Conservation (phyloP, 2,113 vertebrate genomes). For the Nansenia antarctica region DNA sequence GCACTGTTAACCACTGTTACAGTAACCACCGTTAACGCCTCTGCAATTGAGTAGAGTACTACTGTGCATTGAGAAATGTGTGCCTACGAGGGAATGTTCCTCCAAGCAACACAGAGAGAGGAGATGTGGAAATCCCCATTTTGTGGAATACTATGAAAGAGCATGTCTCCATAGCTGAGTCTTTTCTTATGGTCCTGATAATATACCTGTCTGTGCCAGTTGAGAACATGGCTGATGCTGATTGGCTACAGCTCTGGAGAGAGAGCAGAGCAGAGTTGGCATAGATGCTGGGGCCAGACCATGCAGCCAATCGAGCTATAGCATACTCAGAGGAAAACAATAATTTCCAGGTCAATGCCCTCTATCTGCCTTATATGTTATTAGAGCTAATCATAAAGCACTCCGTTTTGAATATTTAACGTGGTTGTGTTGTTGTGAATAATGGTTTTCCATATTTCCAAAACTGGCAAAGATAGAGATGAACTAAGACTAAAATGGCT, state of each 20-base stretch:
- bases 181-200: neutral
- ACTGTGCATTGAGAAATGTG: neutral
- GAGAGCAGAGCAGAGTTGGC: neutral
- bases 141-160: neutral
- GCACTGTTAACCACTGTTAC: neutral
- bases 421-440: neutral
- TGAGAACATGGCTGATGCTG: constrained; percentile 5
- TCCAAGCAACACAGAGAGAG: neutral
- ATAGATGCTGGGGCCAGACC: constrained; percentile 25
- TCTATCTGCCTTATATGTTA: constrained; percentile 32
- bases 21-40: neutral
- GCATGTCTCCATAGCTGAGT: neutral
- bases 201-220: neutral
- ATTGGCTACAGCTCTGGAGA: neutral
- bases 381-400: constrained; percentile 47
- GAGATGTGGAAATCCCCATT: no score
- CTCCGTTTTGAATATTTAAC: constrained; percentile 11
- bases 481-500: neutral
- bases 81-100: neutral
- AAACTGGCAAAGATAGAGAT: neutral
- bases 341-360: constrained; percentile 66
- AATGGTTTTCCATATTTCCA: neutral
- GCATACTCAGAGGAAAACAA: constrained; percentile 31
- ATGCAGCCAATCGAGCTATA: constrained; percentile 15
- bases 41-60: neutral